A percentile compares a stretch with the other conserved stretches of the same genome.
Evolutionary conservation across 2,888 invertebrate genomes (phyloP).

Genomic region (Habrosyne pyritoides): DNA sequence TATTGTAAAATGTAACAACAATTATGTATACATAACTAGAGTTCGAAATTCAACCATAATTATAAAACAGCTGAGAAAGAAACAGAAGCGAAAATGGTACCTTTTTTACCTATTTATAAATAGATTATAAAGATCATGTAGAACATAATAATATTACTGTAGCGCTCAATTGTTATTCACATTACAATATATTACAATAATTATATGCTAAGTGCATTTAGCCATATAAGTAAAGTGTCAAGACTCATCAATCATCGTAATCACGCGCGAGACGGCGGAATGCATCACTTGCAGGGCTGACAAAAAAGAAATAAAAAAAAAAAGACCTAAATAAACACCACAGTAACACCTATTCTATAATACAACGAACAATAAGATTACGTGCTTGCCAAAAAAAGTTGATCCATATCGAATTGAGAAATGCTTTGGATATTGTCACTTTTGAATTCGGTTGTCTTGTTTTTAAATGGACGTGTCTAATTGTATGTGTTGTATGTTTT

Average conservation of each 20-base stretch:
- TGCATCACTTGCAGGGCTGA: constrained; percentile 46
- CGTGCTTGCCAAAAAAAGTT: constrained; percentile 19
- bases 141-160: not conserved
- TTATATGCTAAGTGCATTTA: constrained; percentile 4
- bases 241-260: constrained; percentile 16
- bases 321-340: constrained; percentile 44
- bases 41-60: no score
- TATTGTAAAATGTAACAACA: no score
- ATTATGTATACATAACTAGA: no score
- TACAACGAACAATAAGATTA: constrained; percentile 30
- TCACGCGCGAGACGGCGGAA: constrained; percentile 32
- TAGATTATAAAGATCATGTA: not conserved
- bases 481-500: constrained; percentile 4
- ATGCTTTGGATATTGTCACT: not conserved
- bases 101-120: no score
- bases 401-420: constrained; percentile 16
- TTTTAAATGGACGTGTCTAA: not conserved
- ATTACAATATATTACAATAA: constrained; percentile 7
- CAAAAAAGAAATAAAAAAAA: no score
- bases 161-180: not conserved
- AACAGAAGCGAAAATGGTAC: no score
- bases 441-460: not conserved
- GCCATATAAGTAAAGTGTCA: constrained; percentile 29
- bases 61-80: no score
- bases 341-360: constrained; percentile 35